Evolutionary conservation across 2,888 invertebrate species (phyloP).

Genomic region (Drosophila incognita): DNA sequence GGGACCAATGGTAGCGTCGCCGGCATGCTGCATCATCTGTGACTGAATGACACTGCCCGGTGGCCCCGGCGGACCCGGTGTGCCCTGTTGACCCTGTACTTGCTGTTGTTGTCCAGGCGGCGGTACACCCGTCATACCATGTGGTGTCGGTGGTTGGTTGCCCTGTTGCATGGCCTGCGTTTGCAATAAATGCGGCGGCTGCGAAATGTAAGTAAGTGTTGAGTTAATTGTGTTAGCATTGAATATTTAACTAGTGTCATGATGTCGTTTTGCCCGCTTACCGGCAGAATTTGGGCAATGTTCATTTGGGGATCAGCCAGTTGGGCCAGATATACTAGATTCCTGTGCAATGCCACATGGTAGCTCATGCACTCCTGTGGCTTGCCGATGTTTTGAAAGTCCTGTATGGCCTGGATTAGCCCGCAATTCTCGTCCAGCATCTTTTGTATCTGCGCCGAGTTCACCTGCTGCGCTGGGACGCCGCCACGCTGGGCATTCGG

Average conservation of each 20-base stretch:
- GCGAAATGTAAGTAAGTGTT: slow-evolving; percentile 19
- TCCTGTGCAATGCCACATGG: slow-evolving; percentile 97
- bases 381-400: slow-evolving; percentile 98
- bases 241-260: background rate
- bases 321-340: slow-evolving; percentile 97
- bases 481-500: slow-evolving; percentile 74
- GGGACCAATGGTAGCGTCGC: slow-evolving; percentile 65
- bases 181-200: slow-evolving; percentile 87
- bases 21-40: slow-evolving; percentile 83
- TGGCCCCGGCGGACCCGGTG: slow-evolving; percentile 42
- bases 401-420: slow-evolving; percentile 98
- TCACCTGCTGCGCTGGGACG: slow-evolving; percentile 88
- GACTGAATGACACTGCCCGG: slow-evolving; percentile 85
- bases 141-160: slow-evolving; percentile 80
- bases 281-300: slow-evolving; percentile 94
- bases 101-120: slow-evolving; percentile 62
- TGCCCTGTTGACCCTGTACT: slow-evolving; percentile 48
- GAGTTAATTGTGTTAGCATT: background rate
- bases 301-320: slow-evolving; percentile 98
- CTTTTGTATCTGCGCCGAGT: slow-evolving; percentile 95
- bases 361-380: slow-evolving; percentile 96
- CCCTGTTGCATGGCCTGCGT: slow-evolving; percentile 83
- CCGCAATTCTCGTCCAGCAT: slow-evolving; percentile 99
- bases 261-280: slow-evolving; percentile 85
- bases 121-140: slow-evolving; percentile 80